Percentiles rank a stretch among this genome's conserved stretches.
Evolutionary conservation across 2,797 vertebrate genomes (phyloP).

Genomic region (Atherinosoma microstoma): DNA sequence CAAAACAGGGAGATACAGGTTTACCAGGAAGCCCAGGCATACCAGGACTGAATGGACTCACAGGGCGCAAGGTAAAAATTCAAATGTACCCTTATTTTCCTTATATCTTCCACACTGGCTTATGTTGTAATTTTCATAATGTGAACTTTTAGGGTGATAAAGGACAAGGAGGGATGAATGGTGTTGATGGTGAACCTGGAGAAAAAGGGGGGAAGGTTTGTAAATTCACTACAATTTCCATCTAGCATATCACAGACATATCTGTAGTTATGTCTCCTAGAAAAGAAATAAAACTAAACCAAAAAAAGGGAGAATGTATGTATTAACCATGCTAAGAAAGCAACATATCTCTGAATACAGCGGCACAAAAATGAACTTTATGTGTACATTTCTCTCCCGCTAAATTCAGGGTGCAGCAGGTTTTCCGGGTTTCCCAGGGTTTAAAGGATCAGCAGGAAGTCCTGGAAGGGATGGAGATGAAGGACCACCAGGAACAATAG

Average conservation of each 20-base stretch:
- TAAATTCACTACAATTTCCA: not conserved
- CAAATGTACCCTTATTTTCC: not conserved
- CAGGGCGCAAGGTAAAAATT: constrained; percentile 84
- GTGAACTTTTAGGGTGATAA: constrained; percentile 82
- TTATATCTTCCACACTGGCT: not conserved
- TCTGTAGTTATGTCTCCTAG: not conserved
- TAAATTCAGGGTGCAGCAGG: constrained; percentile 84
- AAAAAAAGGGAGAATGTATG: not conserved
- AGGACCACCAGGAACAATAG: constrained; percentile 80
- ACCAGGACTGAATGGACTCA: constrained; percentile 81
- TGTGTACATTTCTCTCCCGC: not conserved
- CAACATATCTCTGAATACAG: not conserved
- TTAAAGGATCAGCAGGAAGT: constrained; percentile 86
- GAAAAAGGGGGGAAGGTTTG: constrained; percentile 88
- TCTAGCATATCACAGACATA: not conserved
- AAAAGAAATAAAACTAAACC: not conserved
- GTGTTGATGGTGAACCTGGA: constrained; percentile 80
- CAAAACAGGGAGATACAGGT: constrained; percentile 84
- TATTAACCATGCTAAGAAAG: not conserved
- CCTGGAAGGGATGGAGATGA: constrained; percentile 77
- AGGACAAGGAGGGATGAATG: constrained; percentile 81
- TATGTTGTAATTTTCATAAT: not conserved
- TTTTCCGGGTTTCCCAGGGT: constrained; percentile 87
- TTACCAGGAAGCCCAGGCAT: constrained; percentile 81
- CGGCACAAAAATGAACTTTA: not conserved